A percentile compares a stretch with the other conserved stretches of the same genome.
phyloP scores from a whole-genome alignment of 2,797 vertebrate species.

The Neosilurus hyrtlii region DNA sequence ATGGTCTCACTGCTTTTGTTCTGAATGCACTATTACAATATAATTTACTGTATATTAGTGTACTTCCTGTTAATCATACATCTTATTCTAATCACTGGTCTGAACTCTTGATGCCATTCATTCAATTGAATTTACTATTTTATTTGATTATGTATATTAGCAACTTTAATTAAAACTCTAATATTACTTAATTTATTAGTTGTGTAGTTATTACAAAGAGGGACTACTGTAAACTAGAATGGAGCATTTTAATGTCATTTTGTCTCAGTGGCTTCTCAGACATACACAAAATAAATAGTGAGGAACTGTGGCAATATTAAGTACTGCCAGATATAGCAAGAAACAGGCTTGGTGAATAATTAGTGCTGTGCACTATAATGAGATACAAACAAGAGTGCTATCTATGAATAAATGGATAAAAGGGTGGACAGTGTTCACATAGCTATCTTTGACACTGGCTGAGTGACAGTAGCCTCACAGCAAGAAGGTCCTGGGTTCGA shows the following conservation, averaged over 20 bases:
- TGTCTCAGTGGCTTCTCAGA: conserved; percentile 68
- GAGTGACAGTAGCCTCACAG: conserved; percentile 58
- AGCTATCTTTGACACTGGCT: conserved; percentile 49
- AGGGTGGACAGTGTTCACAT: conserved; percentile 36
- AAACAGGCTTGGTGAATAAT: conserved; percentile 16
- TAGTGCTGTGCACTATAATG: neutral
- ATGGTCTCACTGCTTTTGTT: too few species aligned
- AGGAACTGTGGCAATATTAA: conserved; percentile 27
- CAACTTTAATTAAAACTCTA: conserved; percentile 63
- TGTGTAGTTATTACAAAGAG: conserved; percentile 62
- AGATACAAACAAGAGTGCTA: neutral
- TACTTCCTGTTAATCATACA: conserved; percentile 58
- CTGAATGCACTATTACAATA: too few species aligned
- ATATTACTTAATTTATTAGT: conserved; percentile 72
- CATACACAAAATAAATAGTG: conserved; percentile 53
- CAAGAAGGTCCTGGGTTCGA: too few species aligned
- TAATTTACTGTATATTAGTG: neutral
- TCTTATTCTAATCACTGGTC: conserved; percentile 63
- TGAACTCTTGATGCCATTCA: conserved; percentile 67
- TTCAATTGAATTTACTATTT: conserved; percentile 70
- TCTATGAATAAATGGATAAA: neutral
- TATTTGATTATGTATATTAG: conserved; percentile 69
- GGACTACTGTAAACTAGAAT: conserved; percentile 68
- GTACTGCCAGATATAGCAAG: conserved; percentile 5
- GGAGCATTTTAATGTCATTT: conserved; percentile 75